phyloP scores from a whole-genome alignment of 2,113 vertebrate genomes.

The Fulica atra region DNA sequence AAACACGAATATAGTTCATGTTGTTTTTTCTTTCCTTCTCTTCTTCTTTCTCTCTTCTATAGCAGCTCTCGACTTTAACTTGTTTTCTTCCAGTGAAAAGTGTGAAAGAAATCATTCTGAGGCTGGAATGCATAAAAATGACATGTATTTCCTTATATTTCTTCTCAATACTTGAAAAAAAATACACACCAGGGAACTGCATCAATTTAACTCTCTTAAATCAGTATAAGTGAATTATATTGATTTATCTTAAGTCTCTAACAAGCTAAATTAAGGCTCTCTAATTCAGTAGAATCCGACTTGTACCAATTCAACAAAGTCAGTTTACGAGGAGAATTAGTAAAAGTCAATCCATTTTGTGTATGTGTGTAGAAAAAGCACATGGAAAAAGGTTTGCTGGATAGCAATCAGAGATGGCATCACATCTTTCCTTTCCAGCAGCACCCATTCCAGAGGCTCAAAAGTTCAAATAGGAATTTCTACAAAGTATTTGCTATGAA shows the following conservation, averaged over 20 bases:
- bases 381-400: not conserved
- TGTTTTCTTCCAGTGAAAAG: not conserved
- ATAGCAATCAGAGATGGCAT: not conserved
- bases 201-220: not conserved
- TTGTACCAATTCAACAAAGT: not conserved
- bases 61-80: not conserved
- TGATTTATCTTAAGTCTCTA: slow-evolving; percentile 21
- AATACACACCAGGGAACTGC: not conserved
- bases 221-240: slow-evolving; percentile 9
- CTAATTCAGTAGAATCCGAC: not conserved
- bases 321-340: not conserved
- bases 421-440: not conserved
- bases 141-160: not conserved
- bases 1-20: rapidly evolving
- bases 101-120: not conserved
- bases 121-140: not conserved
- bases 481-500: not conserved
- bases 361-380: not conserved
- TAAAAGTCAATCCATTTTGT: not conserved
- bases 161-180: not conserved
- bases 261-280: not conserved
- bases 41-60: not conserved
- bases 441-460: not conserved
- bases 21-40: too few relatives aligned
- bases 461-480: not conserved